A percentile compares a stretch with the other conserved stretches of the same genome.
These are phyloP conservation scores for Caenorhabditis briggsae DNA, from an alignment of 1,140 invertebrate species.

Conservation along the genomic window DNA sequence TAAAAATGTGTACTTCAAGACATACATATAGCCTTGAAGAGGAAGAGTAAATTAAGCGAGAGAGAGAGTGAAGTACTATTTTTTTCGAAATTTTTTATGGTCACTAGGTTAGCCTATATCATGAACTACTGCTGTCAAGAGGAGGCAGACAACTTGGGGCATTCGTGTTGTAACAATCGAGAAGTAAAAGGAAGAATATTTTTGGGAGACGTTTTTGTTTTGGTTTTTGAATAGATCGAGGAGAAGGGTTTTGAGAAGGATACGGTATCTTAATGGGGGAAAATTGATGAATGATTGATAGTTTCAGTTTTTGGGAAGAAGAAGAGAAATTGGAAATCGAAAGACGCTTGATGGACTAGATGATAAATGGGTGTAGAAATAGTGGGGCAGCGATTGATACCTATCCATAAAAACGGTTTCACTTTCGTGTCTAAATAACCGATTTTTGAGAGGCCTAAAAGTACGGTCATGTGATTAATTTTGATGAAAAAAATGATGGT, in stretches of 20 bases:
- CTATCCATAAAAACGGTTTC: background rate
- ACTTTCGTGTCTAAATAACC: background rate
- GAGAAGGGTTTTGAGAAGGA: too few relatives aligned
- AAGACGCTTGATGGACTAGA: constrained; percentile 7
- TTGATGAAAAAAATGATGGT: too few relatives aligned
- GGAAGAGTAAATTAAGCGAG: too few relatives aligned
- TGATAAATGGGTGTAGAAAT: background rate
- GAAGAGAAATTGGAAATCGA: background rate
- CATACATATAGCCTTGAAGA: constrained; percentile 21
- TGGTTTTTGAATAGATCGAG: background rate
- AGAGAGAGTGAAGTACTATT: background rate
- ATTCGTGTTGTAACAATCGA: too few relatives aligned
- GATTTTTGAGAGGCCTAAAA: too few relatives aligned
- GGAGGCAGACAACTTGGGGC: too few relatives aligned
- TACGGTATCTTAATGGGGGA: constrained; percentile 29
- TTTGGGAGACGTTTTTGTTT: background rate
- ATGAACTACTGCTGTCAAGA: background rate
- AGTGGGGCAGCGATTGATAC: background rate
- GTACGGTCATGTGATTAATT: too few relatives aligned
- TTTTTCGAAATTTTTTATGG: constrained; percentile 22
- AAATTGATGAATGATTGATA: background rate
- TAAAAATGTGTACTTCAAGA: constrained; percentile 26
- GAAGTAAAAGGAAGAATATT: too few relatives aligned
- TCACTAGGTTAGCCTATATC: constrained; percentile 37
- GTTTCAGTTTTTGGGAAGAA: background rate